Conservation (phyloP, 2,797 vertebrate genomes). For the Hozukius guyotensis region DNA sequence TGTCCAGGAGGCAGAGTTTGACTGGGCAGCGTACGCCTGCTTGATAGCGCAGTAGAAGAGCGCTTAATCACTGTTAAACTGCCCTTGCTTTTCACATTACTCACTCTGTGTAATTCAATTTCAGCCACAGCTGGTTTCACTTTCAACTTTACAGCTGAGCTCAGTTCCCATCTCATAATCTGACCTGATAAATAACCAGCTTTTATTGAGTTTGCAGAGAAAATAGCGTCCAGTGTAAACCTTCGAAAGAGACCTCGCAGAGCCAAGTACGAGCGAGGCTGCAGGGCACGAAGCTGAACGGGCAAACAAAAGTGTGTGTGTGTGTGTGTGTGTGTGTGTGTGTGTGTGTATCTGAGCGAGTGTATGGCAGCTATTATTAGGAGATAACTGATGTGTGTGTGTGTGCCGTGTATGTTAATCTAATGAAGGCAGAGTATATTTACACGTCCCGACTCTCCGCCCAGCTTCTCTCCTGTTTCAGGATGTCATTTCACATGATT, state of each 20-base stretch:
- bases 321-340: conserved; percentile 39
- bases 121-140: conserved; percentile 84
- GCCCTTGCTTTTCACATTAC: conserved; percentile 82
- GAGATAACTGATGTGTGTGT: conserved; percentile 52
- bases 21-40: conserved; percentile 11
- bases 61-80: conserved; percentile 82
- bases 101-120: conserved; percentile 80
- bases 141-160: conserved; percentile 82
- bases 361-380: conserved; percentile 36
- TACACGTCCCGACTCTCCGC: conserved; percentile 58
- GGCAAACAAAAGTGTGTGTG: background rate
- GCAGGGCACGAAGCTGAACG: conserved; percentile 48
- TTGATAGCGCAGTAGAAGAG: conserved; percentile 43
- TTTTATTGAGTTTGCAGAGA: conserved; percentile 87
- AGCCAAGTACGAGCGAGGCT: conserved; percentile 58
- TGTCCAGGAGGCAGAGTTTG: conserved; percentile 9
- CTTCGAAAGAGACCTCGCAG: conserved; percentile 53
- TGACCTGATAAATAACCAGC: conserved; percentile 83
- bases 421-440: conserved; percentile 78
- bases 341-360: background rate
- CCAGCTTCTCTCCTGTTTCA: conserved; percentile 64
- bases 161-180: conserved; percentile 82
- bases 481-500: conserved; percentile 82
- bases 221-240: conserved; percentile 81
- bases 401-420: conserved; percentile 65